phyloP scores from a whole-genome alignment of 2,113 vertebrate species.

The Felis chaus region DNA sequence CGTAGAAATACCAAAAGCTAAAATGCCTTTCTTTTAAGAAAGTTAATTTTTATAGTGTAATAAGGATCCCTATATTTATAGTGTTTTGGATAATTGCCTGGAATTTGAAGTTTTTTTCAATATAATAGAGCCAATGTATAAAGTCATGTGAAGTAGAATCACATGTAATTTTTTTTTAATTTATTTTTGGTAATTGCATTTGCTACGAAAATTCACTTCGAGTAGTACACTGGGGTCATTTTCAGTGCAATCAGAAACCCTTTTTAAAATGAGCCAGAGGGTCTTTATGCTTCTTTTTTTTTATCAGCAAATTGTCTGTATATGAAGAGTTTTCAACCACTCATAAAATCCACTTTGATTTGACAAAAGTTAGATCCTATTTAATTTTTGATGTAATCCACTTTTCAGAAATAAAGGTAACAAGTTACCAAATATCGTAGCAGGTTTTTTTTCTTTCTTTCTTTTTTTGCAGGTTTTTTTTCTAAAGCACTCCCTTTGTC shows the following conservation, averaged over 20 bases:
- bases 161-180: not conserved
- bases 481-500: not conserved
- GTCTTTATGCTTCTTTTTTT: not conserved
- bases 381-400: not conserved
- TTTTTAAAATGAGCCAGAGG: not conserved
- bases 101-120: conserved; percentile 25
- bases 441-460: not conserved
- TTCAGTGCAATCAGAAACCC: not conserved
- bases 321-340: not conserved
- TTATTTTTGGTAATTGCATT: not conserved
- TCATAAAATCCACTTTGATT: not conserved
- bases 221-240: not conserved
- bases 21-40: conserved; percentile 51
- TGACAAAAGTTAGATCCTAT: not conserved
- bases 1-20: conserved; percentile 42
- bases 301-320: not conserved
- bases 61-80: not conserved
- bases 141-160: not conserved
- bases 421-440: not conserved
- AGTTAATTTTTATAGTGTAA: not conserved
- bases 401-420: not conserved
- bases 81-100: not conserved
- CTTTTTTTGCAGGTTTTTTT: not conserved
- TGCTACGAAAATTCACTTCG: conserved; percentile 21
- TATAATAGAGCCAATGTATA: not conserved